A percentile compares a stretch with the other conserved stretches of the same genome.
These are phyloP conservation scores for Unio delphinus DNA, from an alignment of 2,888 invertebrate genomes.

Conservation along the genomic window DNA sequence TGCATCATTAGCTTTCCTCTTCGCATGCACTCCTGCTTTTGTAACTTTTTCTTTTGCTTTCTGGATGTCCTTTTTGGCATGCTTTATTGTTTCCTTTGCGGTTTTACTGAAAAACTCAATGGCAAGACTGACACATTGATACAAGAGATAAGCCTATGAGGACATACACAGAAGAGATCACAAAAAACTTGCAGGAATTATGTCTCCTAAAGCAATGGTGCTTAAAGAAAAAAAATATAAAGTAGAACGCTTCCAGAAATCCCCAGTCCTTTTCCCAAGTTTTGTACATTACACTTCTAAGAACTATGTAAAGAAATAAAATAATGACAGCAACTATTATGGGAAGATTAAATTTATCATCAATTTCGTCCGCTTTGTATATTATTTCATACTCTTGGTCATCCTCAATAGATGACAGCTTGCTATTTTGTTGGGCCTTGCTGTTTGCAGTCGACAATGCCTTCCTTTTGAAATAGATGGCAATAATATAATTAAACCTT, in stretches of 20 bases:
- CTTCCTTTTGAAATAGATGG: not conserved
- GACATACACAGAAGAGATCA: slow-evolving; percentile 92
- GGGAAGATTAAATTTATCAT: slow-evolving; percentile 91
- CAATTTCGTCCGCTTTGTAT: slow-evolving; percentile 35
- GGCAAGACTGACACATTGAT: slow-evolving; percentile 97
- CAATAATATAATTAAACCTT: too few relatives aligned
- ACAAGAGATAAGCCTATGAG: slow-evolving; percentile 95
- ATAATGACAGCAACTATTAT: slow-evolving; percentile 89
- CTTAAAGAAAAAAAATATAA: slow-evolving; percentile 80
- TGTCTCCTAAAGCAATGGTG: slow-evolving; percentile 92
- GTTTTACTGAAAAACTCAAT: slow-evolving; percentile 58
- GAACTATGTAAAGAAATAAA: slow-evolving; percentile 86
- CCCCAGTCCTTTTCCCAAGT: slow-evolving; percentile 80
- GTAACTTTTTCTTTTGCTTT: slow-evolving; percentile 36
- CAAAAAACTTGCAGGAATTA: slow-evolving; percentile 89
- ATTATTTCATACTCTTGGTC: slow-evolving; percentile 4
- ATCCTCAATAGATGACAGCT: slow-evolving; percentile 6
- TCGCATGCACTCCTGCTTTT: slow-evolving; percentile 28
- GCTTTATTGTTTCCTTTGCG: slow-evolving; percentile 52
- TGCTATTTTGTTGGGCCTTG: slow-evolving; percentile 7
- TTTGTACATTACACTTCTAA: slow-evolving; percentile 84
- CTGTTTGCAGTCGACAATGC: too few relatives aligned
- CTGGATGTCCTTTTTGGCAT: slow-evolving; percentile 41
- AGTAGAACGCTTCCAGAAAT: slow-evolving; percentile 96
- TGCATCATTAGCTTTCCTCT: slow-evolving; percentile 17